Percentiles rank a stretch among this genome's conserved stretches.
These are phyloP conservation scores for Ceratosolen solmsi DNA, from an alignment of 1,140 invertebrate species.

Conservation along the genomic window DNA sequence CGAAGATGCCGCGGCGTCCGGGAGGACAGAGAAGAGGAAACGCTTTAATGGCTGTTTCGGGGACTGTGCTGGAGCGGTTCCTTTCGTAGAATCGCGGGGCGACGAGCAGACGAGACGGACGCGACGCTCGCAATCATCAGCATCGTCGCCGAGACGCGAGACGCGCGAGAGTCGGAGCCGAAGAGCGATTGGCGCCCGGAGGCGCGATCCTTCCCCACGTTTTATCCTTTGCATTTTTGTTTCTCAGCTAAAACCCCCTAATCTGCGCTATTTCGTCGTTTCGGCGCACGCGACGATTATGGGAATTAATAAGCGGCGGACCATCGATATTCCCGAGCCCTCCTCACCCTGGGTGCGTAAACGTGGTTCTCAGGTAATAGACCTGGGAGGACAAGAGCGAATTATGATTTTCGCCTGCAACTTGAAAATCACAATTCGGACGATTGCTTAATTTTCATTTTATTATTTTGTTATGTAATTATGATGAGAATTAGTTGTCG, in stretches of 20 bases:
- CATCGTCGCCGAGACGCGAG: neutral
- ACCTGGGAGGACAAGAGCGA: no score
- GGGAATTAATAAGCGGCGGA: neutral
- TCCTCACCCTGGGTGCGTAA: no score
- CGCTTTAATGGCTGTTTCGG: neutral
- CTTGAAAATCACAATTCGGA: no score
- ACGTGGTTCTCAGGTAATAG: no score
- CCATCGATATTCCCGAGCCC: neutral
- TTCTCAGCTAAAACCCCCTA: neutral
- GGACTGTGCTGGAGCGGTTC: neutral
- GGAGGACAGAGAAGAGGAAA: neutral
- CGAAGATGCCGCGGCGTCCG: neutral
- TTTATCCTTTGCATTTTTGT: neutral
- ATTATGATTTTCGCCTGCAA: no score
- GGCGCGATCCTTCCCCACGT: neutral
- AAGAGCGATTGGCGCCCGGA: neutral
- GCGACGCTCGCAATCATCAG: neutral
- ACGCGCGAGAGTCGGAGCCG: no score
- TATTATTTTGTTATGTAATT: no score
- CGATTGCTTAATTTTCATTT: no score
- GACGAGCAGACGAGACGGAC: neutral
- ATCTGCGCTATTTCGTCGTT: neutral
- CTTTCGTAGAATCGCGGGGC: slow-evolving; percentile 21
- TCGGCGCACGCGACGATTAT: neutral
- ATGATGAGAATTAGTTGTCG: no score